Conservation (phyloP, 2,113 vertebrate species). For the Amblyornis subalaris region DNA sequence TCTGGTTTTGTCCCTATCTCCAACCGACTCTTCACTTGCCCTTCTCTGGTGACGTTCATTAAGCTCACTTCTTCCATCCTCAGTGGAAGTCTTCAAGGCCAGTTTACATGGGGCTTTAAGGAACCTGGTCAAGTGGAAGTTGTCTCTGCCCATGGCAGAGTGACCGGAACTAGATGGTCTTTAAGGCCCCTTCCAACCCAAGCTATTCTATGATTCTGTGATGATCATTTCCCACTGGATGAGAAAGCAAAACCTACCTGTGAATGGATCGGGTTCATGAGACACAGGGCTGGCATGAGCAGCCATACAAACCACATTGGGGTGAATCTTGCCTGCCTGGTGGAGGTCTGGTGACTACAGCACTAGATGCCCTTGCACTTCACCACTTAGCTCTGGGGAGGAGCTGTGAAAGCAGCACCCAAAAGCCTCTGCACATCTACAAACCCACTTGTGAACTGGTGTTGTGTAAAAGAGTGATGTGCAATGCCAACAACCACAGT, state of each 20-base stretch:
- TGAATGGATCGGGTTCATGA: accelerated
- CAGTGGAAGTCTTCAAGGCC: background rate
- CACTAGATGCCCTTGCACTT: background rate
- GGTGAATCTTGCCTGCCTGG: background rate
- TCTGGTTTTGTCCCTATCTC: background rate
- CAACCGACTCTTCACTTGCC: background rate
- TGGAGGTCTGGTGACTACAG: background rate
- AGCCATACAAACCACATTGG: background rate
- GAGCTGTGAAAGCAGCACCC: background rate
- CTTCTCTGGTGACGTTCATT: background rate
- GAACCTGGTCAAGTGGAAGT: background rate
- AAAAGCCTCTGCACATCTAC: background rate
- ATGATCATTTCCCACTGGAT: background rate
- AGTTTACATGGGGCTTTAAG: background rate
- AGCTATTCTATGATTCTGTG: background rate
- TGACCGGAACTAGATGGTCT: background rate
- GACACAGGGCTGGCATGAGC: background rate
- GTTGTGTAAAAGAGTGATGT: background rate
- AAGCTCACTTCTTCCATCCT: background rate
- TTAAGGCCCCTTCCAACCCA: background rate
- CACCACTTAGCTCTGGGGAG: background rate
- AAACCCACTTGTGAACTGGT: background rate
- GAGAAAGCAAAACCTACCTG: background rate
- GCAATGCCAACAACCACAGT: background rate
- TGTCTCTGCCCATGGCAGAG: background rate